Evolutionary conservation across 1,140 invertebrate genomes (phyloP).

Genomic region (Drosophila micromelanica): DNA sequence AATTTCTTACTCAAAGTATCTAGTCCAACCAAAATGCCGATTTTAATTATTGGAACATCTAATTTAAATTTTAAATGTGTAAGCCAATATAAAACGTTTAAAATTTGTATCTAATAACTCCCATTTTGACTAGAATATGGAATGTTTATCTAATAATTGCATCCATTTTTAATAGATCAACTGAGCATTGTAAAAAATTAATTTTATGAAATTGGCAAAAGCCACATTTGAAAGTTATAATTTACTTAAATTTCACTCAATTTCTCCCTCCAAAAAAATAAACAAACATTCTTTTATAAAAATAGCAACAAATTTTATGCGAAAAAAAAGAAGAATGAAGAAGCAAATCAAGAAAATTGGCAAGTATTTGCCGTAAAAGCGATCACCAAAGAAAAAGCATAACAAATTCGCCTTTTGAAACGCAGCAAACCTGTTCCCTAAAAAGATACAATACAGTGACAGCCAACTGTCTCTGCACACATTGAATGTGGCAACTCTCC

Average conservation of each 20-base stretch:
- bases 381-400: conserved; percentile 59
- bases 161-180: not conserved
- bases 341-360: conserved; percentile 64
- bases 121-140: too few relatives aligned
- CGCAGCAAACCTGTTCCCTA: conserved; percentile 60
- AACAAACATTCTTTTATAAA: conserved; percentile 24
- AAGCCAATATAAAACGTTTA: too few relatives aligned
- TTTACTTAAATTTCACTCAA: conserved; percentile 36
- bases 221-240: conserved; percentile 1
- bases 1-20: too few relatives aligned
- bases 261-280: conserved; percentile 9
- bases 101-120: too few relatives aligned
- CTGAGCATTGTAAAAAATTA: not conserved
- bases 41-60: too few relatives aligned
- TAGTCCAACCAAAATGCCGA: too few relatives aligned
- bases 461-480: conserved; percentile 8
- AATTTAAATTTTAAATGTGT: too few relatives aligned
- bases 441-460: conserved; percentile 22
- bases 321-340: conserved; percentile 23
- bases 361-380: conserved; percentile 44
- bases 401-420: conserved; percentile 62
- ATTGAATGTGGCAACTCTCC: conserved; percentile 11
- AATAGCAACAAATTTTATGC: conserved; percentile 21
- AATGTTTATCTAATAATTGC: too few relatives aligned
- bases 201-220: not conserved